phyloP scores from a whole-genome alignment of 2,888 invertebrate genomes.

The Pedicia rivosa region DNA sequence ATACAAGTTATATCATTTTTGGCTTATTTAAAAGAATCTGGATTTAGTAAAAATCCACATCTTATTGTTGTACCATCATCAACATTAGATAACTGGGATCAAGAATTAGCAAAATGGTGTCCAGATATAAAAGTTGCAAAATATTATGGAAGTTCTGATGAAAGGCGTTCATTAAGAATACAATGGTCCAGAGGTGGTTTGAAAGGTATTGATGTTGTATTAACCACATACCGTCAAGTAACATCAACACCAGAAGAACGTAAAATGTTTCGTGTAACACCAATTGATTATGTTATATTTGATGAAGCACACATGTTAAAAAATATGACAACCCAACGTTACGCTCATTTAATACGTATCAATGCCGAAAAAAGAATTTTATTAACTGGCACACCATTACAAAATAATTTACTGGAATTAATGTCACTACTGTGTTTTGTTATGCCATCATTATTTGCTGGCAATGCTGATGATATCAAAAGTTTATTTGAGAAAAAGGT shows the following conservation, averaged over 20 bases:
- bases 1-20: constrained; percentile 88
- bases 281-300: constrained; percentile 83
- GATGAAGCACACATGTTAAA: constrained; percentile 98
- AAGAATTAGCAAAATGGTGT: constrained; percentile 59
- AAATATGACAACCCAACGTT: constrained; percentile 88
- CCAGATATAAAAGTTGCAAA: constrained; percentile 61
- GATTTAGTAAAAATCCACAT: constrained; percentile 60
- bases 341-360: constrained; percentile 73
- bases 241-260: constrained; percentile 75
- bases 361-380: constrained; percentile 76
- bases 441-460: constrained; percentile 88
- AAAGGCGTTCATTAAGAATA: constrained; percentile 59
- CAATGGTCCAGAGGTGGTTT: constrained; percentile 57
- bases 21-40: constrained; percentile 71
- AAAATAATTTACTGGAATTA: constrained; percentile 88
- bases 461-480: constrained; percentile 74
- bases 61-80: constrained; percentile 93
- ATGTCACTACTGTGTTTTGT: constrained; percentile 93
- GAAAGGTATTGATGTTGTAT: constrained; percentile 61
- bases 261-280: constrained; percentile 76
- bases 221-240: constrained; percentile 60
- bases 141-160: constrained; percentile 80
- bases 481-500: constrained; percentile 67
- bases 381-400: constrained; percentile 89
- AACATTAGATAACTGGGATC: constrained; percentile 80